Evolutionary conservation across 2,113 vertebrate species (phyloP).

Genomic region (Forbesichthys agassizii): DNA sequence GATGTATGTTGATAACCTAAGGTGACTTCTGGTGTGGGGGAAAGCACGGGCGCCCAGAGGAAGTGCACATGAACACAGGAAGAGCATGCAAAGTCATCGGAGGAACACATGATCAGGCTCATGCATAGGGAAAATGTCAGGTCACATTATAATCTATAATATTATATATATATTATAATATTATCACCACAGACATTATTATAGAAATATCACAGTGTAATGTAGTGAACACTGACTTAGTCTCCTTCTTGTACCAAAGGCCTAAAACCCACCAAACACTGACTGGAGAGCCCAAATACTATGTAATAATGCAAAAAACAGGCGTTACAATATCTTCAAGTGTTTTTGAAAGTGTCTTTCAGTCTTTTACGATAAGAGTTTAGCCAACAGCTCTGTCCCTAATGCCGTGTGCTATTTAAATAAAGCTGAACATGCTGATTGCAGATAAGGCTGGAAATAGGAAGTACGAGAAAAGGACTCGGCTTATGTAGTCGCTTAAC

Average conservation of each 20-base stretch:
- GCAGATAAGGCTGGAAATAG: conserved; percentile 62
- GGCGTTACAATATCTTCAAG: no score
- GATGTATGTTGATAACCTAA: not conserved
- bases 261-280: conserved; percentile 48
- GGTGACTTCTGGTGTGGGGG: no score
- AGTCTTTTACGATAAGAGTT: conserved; percentile 21
- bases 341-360: not conserved
- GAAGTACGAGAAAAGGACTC: conserved; percentile 57
- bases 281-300: conserved; percentile 19
- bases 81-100: no score
- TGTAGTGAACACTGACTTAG: no score
- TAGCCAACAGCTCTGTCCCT: conserved; percentile 31
- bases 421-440: conserved; percentile 66
- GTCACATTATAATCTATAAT: not conserved
- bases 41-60: no score
- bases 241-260: conserved; percentile 28
- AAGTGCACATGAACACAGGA: no score
- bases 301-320: not conserved
- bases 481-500: conserved; percentile 54
- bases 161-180: not conserved
- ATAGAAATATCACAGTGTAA: no score
- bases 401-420: conserved; percentile 66
- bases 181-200: not conserved
- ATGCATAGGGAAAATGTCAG: not conserved
- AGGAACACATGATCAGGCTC: no score